Evolutionary conservation across 2,797 vertebrate species (phyloP).

Genomic region (Pangasius sanitwongsei): DNA sequence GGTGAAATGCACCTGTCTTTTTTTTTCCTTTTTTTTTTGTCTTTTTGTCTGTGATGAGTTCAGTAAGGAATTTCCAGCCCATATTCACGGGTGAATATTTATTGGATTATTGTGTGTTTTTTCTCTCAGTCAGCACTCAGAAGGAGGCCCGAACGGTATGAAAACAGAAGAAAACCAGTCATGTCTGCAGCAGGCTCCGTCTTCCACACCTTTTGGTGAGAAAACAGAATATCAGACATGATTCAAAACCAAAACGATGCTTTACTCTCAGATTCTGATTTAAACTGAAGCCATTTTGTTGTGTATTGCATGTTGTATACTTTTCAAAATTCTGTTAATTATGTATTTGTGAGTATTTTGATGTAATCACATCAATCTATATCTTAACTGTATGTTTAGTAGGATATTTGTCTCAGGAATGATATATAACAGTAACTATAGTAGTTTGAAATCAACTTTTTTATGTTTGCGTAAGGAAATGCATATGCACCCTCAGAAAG

Average conservation of each 20-base stretch:
- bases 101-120: slow-evolving; percentile 16
- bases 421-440: not conserved
- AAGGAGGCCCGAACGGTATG: slow-evolving; percentile 80
- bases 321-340: not conserved
- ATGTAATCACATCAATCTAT: not conserved
- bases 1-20: not conserved
- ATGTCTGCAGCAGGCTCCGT: slow-evolving; percentile 81
- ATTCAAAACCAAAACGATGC: not conserved
- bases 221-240: slow-evolving; percentile 33
- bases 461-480: not conserved
- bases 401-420: not conserved
- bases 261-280: not conserved
- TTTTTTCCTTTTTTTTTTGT: not conserved
- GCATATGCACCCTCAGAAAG: not conserved
- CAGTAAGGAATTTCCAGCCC: not conserved
- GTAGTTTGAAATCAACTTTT: not conserved
- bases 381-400: not conserved
- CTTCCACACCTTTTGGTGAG: slow-evolving; percentile 79
- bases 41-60: not conserved
- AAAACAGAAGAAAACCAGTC: slow-evolving; percentile 88
- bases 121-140: slow-evolving; percentile 73
- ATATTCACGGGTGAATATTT: not conserved
- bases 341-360: not conserved
- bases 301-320: not conserved
- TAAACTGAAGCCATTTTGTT: not conserved